Evolutionary conservation across 2,113 vertebrate species (phyloP), one percentile per base, ranked within the genome.

Genomic region (Coreoperca whiteheadi): DNA sequence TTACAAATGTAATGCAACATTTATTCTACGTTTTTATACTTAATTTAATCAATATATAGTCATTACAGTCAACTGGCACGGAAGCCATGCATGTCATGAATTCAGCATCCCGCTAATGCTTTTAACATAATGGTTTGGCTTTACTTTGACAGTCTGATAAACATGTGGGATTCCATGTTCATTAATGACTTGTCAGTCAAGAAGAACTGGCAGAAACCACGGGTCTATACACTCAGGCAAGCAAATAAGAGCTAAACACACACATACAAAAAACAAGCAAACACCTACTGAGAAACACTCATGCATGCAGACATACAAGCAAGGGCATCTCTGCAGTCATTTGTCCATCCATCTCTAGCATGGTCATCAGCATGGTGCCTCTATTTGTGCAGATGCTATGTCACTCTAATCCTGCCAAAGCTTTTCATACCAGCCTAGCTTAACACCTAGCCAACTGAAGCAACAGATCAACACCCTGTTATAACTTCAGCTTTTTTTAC

Each of bases 181-280:
- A 87, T 86, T 90, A 87, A 92, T 84, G 70, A 77, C 81, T 39
- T 83, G 89, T 75, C 91, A 86, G 74, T 93, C 85, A 89, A 63
- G 8, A 25, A 70, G 54, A 87, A 63, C 75, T 28, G 1, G 37
- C 25, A 21, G n/a, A 54, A 64, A 54, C 30, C 54, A 14, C 14
- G 3, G 10, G 12, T 5, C 1, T 28, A 6, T 32, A 69, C 25
- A 70, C 41, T 46, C 8, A 41, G 15, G 32, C 25, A 67, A 66
- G 67, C 61, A 64, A 34, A 57, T 73, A 59, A 28, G 75, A 53
- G 48, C 23, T 54, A 25, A 53, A 46, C 46, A 28, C 21, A 50
- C 12, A n/a, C 9, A 41, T 21, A 0, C 12, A 66, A 76, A 60
- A 37, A 4, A 74, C 18, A 30, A 28, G 20, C 53, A 67, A 43